Conservation (phyloP, 2,113 vertebrate genomes). For the Tachycineta bicolor region DNA sequence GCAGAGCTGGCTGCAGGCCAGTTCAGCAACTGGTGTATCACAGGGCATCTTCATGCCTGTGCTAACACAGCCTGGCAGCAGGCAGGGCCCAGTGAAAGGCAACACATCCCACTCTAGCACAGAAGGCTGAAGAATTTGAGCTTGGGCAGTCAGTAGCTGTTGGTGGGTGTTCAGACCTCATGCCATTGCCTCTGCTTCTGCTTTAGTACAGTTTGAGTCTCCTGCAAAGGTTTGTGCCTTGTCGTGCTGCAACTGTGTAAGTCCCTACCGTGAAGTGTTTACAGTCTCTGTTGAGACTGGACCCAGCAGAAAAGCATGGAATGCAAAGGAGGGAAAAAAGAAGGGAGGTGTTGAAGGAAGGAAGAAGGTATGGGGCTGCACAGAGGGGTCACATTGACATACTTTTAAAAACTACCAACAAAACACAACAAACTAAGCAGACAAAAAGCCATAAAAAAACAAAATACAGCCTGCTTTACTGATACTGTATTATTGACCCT, state of each 20-base stretch:
- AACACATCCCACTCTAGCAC: fast-evolving
- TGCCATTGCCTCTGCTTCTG: not conserved
- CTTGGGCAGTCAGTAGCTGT: not conserved
- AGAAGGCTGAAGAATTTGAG: not conserved
- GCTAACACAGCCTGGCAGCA: not conserved
- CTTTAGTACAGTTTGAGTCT: not conserved
- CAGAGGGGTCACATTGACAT: not conserved
- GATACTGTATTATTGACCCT: not conserved
- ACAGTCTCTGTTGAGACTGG: not conserved
- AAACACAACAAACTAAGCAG: not conserved
- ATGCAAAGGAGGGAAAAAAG: not conserved
- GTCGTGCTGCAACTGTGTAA: not conserved
- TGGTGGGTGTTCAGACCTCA: not conserved
- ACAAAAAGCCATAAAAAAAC: not conserved
- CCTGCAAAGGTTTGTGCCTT: not conserved
- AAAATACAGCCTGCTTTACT: not conserved
- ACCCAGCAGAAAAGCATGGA: not conserved
- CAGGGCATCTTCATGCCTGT: not conserved
- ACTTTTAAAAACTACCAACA: not conserved
- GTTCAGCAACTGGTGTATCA: not conserved
- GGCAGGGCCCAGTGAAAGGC: not conserved
- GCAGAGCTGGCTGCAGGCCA: not conserved
- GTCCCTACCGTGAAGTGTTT: not conserved
- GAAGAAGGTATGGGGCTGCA: not conserved
- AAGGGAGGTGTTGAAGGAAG: not conserved